Base-by-base conservation (phyloP, 2,797 vertebrate genomes). In the Syngnathus acus region DNA sequence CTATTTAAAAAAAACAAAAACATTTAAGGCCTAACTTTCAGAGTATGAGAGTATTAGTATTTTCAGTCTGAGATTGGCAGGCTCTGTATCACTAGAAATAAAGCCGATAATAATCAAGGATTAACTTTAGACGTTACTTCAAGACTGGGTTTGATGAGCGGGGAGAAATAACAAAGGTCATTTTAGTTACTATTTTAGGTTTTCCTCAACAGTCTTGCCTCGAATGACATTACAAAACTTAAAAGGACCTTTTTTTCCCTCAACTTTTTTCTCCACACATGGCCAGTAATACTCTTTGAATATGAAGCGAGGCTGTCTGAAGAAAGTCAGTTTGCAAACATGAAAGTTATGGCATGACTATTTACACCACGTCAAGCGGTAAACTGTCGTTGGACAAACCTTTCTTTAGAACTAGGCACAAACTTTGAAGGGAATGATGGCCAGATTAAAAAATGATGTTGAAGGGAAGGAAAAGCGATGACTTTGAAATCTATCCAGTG, bases 321-420 rank as follows among this genome's bases (percentile, higher is more conserved):
- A 14, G 10, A 21, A 19, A 13, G 59, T 8, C 40, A 43, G 37
- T n/a, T 39, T 11, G 17, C 40, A 42, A 21, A 5, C 19, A 40
- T 62, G 67, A 77, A 72, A 57, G 10, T 55, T 65, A 75, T 66
- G 61, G 73, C 64, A 81, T 65, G 70, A 21, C 17, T 86, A 86
- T 87, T 78, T 83, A 89, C 80, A 86, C 39, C 67, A 67, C 5
- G 63, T 72, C 57, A 67, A 66, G 74, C 66, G 72, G 32, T 32
- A 32, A 32, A 32, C 65, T 62, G 62, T 64, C 70, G 59, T 71
- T 67, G 67, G 59, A 68, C 68, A 23, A 11, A 62, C 21, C 9
- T 45, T 45, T 62, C n/a, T 26, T 26, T 45, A 14, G 32, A 57
- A 37, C 40, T 14, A 9, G 1, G 38, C 47, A 50, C 7, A 66